These are phyloP conservation scores for Pteropus alecto DNA, from an alignment of 2,113 vertebrate genomes.

Conservation along the genomic window DNA sequence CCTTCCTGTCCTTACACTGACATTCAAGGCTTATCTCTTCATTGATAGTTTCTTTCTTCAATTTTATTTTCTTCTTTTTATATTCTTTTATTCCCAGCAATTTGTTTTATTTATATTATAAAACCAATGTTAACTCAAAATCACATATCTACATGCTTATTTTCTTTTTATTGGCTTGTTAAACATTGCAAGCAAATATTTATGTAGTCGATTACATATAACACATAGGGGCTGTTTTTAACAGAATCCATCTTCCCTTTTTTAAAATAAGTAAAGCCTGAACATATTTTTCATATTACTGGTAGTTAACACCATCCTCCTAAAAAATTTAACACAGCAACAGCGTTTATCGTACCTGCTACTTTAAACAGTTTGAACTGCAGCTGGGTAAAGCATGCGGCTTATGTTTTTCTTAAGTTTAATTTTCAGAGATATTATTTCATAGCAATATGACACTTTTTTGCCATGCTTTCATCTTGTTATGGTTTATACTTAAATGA, in stretches of 20 bases:
- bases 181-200: background rate
- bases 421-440: background rate
- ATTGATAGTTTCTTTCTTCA: background rate
- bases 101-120: background rate
- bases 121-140: background rate
- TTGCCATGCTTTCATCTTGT: background rate
- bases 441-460: background rate
- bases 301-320: background rate
- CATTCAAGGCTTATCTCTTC: background rate
- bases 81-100: background rate
- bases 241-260: background rate
- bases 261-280: background rate
- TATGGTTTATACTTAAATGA: background rate
- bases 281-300: background rate
- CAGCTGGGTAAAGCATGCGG: background rate
- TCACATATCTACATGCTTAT: background rate
- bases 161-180: conserved; percentile 28
- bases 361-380: background rate
- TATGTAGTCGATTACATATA: background rate
- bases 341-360: background rate
- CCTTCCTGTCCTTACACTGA: background rate
- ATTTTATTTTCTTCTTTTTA: background rate
- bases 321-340: background rate
- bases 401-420: background rate
- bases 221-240: background rate